Evolutionary conservation across 1,140 invertebrate genomes (phyloP).

Genomic region (Melipona quadrifasciata): DNA sequence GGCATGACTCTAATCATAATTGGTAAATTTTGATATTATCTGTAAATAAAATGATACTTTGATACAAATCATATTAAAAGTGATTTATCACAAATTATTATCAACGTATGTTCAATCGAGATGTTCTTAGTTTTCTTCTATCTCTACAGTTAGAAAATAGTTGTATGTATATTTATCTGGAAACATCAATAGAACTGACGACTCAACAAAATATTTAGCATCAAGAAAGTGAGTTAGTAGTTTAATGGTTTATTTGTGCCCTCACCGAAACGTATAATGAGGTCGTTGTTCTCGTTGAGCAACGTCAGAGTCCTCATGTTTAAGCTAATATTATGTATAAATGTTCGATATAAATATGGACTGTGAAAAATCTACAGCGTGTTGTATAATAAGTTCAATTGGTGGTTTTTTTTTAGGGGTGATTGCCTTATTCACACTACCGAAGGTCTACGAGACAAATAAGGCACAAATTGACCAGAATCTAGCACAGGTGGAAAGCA

Average conservation of each 20-base stretch:
- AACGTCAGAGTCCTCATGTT: not conserved
- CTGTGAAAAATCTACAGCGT: not conserved
- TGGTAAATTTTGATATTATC: constrained; percentile 84
- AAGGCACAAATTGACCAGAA: constrained; percentile 98
- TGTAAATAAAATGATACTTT: not conserved
- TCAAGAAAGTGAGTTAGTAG: not conserved
- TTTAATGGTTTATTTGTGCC: not conserved
- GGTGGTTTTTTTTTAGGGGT: constrained; percentile 86
- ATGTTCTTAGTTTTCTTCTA: not conserved
- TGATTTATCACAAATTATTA: not conserved
- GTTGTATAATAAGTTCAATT: not conserved
- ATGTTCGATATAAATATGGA: not conserved
- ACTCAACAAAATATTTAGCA: not conserved
- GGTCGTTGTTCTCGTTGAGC: constrained; percentile 14
- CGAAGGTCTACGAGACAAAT: constrained; percentile 99
- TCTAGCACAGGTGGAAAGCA: constrained; percentile 92
- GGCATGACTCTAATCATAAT: constrained; percentile 98
- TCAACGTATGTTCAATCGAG: not conserved
- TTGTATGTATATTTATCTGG: not conserved
- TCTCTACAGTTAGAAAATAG: not conserved
- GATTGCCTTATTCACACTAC: constrained; percentile 96
- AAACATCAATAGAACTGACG: constrained; percentile 22
- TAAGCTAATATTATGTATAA: not conserved
- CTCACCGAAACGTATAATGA: constrained; percentile 1
- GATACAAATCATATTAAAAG: not conserved